phyloP scores from a whole-genome alignment of 2,888 invertebrate genomes.

The Andrena camellia region DNA sequence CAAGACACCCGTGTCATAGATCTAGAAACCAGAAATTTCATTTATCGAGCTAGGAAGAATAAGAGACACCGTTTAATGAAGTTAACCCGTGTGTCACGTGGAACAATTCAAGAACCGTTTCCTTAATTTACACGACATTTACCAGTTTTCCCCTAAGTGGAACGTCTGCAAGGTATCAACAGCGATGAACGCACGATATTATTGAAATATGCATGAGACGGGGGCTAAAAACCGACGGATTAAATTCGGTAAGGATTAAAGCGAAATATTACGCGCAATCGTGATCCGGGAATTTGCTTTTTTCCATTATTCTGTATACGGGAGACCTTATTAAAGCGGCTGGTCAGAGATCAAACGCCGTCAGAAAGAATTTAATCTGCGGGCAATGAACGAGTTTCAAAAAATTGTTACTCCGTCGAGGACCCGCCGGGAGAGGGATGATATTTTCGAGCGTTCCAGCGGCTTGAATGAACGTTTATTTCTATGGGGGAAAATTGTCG shows the following conservation, averaged over 20 bases:
- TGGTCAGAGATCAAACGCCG: constrained; percentile 39
- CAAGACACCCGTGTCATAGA: constrained; percentile 6
- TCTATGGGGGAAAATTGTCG: constrained; percentile 59
- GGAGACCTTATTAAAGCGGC: constrained; percentile 37
- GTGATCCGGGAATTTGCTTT: constrained; percentile 38
- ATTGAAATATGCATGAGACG: constrained; percentile 62
- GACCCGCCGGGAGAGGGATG: neutral
- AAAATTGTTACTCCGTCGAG: neutral
- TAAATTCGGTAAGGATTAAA: constrained; percentile 55
- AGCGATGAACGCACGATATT: constrained; percentile 31
- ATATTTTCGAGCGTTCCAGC: neutral
- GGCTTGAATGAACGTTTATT: constrained; percentile 55
- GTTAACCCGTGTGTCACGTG: constrained; percentile 6
- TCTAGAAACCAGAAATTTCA: constrained; percentile 39
- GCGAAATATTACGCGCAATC: constrained; percentile 50
- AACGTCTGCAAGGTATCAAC: constrained; percentile 38
- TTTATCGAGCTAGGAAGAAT: constrained; percentile 34
- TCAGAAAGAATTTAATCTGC: neutral
- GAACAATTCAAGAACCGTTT: neutral
- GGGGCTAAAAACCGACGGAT: constrained; percentile 48
- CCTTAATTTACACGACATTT: constrained; percentile 43
- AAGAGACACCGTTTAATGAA: neutral
- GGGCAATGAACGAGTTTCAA: neutral
- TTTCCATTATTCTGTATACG: constrained; percentile 25
- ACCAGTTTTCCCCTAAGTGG: constrained; percentile 28